Base-by-base conservation (phyloP, 2,888 invertebrate genomes). In the Pherbina coryleti region DNA sequence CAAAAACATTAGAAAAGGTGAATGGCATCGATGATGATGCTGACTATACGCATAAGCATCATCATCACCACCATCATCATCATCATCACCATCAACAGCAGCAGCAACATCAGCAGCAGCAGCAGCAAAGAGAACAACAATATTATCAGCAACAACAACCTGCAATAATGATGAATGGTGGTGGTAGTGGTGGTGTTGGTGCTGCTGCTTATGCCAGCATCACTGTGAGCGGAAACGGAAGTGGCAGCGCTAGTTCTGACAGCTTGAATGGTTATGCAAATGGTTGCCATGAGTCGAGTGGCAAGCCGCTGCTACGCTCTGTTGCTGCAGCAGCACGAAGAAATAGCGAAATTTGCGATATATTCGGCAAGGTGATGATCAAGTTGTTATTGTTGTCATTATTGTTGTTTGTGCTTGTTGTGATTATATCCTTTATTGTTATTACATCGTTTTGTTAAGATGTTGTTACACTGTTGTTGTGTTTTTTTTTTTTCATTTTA, bases 1-100 rank as follows among this genome's bases (percentile, higher is more conserved):
- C 87, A 2, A 88, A 88, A 76, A 88, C 89, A 17, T 82, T 89
- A 80, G 88, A 89, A 80, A 88, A 87, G 81, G 87, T 89, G 78
- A 89, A 88, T 81, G 87, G 88, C 82, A 86, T 89, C 78, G 85
- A 84, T 73, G 83, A 87, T 70, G 88, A 89, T 66, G 87, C 86
- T 79, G 85, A 86, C 49, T 84, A 85, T 78, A 84, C 70, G 49
- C 57, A 69, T 44, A 79, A 78, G 19, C 80, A 64, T 70, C 81
- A 62, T 70, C 69, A 74, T 51, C 57, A 51, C 55, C 78, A 70
- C 14, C 74, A 79, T 22, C 28, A 60, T 1, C 79, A 81, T 0
- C 74, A 79, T 1, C 80, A 77, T 19, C n/a, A 70, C 7, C 79
- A 70, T 14, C 74, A 72, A 7, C 82, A 81, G 7, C 74, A 62